A percentile compares a stretch with the other conserved stretches of the same genome.
Evolutionary conservation across 2,797 vertebrate genomes (phyloP).

Genomic region (Pseudochaenichthys georgianus): DNA sequence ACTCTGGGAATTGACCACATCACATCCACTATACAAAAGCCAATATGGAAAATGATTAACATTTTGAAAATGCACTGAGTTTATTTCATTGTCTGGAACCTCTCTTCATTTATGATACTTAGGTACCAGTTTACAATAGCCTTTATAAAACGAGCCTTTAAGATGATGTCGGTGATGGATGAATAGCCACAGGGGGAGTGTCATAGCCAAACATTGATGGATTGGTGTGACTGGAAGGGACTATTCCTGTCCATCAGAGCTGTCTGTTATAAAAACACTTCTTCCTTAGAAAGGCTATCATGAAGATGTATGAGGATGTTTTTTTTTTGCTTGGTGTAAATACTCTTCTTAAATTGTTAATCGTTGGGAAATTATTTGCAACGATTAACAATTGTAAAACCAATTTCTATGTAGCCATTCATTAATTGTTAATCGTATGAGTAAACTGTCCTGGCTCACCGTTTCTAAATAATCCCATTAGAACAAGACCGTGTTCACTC

Average conservation of each 20-base stretch:
- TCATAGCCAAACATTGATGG: slow-evolving; percentile 68
- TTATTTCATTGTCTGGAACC: too few relatives aligned
- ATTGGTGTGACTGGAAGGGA: slow-evolving; percentile 70
- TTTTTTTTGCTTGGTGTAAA: too few relatives aligned
- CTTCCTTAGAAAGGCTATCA: background rate
- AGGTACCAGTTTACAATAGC: too few relatives aligned
- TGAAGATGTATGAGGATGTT: slow-evolving; percentile 2
- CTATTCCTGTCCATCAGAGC: slow-evolving; percentile 42
- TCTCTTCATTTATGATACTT: too few relatives aligned
- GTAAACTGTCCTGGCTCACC: slow-evolving; percentile 1
- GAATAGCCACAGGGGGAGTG: slow-evolving; percentile 50
- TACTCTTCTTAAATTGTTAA: too few relatives aligned
- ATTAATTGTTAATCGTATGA: slow-evolving; percentile 21
- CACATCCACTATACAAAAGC: too few relatives aligned
- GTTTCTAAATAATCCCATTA: slow-evolving; percentile 29
- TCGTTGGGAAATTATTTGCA: too few relatives aligned
- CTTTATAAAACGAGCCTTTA: slow-evolving; percentile 6
- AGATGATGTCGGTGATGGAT: slow-evolving; percentile 69
- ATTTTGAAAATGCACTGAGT: too few relatives aligned
- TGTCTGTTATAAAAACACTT: slow-evolving; percentile 52
- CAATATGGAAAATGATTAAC: too few relatives aligned
- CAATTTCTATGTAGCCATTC: background rate
- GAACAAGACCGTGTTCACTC: slow-evolving; percentile 6
- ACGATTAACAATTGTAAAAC: background rate
- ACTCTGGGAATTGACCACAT: background rate